A percentile compares a stretch with the other conserved stretches of the same genome.
These are phyloP conservation scores for Conus ventricosus DNA, from an alignment of 1,140 invertebrate genomes.

Conservation along the genomic window DNA sequence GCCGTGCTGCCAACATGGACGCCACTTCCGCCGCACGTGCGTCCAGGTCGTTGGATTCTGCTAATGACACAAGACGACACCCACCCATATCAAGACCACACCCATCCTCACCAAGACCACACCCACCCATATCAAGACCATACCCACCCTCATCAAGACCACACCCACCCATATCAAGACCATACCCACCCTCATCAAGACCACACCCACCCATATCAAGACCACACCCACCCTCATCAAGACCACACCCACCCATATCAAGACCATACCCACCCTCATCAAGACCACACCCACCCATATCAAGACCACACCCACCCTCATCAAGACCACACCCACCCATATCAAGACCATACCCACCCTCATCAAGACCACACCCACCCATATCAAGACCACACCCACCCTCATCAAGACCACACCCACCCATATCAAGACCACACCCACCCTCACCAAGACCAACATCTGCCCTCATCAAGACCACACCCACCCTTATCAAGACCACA, in stretches of 20 bases:
- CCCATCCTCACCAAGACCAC: neutral
- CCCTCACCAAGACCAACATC: neutral
- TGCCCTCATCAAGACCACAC: neutral
- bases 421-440: neutral
- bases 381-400: neutral
- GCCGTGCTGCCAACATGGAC: slow-evolving; percentile 62
- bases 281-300: too few species aligned
- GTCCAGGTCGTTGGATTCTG: slow-evolving; percentile 65
- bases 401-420: neutral
- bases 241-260: too few species aligned
- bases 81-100: neutral
- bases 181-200: too few species aligned
- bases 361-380: too few species aligned
- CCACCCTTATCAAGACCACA: neutral
- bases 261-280: too few species aligned
- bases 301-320: too few species aligned
- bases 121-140: neutral
- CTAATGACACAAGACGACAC: neutral
- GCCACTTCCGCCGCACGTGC: slow-evolving; percentile 69
- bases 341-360: too few species aligned
- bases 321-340: too few species aligned
- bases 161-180: too few species aligned
- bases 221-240: too few species aligned
- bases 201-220: too few species aligned
- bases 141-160: neutral